A percentile compares a stretch with the other conserved stretches of the same genome.
Conservation (phyloP, 2,797 vertebrate genomes). For the Urosaurus nigricauda region DNA sequence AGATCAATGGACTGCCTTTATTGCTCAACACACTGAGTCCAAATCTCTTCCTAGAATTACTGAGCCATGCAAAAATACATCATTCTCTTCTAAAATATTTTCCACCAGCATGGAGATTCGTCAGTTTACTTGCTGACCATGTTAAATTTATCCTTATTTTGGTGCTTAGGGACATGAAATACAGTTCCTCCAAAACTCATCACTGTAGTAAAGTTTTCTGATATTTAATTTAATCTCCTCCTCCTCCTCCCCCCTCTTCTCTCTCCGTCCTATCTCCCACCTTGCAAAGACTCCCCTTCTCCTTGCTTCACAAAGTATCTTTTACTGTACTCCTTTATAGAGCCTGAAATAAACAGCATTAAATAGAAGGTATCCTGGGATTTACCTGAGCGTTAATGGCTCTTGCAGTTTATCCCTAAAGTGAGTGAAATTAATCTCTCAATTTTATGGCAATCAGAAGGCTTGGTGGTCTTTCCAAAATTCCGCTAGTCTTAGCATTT, state of each 20-base stretch:
- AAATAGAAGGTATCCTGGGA: constrained; percentile 52
- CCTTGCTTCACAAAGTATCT: constrained; percentile 2
- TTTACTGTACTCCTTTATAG: constrained; percentile 2
- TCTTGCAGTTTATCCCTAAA: constrained; percentile 58
- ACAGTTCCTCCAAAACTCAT: constrained; percentile 36
- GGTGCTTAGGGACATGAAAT: constrained; percentile 28
- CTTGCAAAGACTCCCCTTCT: neutral
- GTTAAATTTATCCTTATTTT: constrained; percentile 36
- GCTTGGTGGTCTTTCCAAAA: constrained; percentile 22
- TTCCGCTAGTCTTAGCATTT: neutral
- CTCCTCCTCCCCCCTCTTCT: neutral
- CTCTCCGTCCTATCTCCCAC: neutral
- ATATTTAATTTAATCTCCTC: constrained; percentile 43
- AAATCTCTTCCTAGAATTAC: constrained; percentile 8
- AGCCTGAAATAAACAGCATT: constrained; percentile 66
- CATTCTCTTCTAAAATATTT: constrained; percentile 1
- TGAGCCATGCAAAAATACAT: neutral
- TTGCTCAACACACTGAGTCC: neutral
- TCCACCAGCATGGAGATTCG: neutral
- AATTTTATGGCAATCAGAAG: constrained; percentile 52
- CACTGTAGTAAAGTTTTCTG: constrained; percentile 49
- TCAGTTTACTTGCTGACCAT: neutral
- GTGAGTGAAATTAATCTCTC: constrained; percentile 61
- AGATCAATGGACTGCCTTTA: neutral
- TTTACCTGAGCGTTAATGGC: constrained; percentile 50